Evolutionary conservation across 2,888 invertebrate species (phyloP).

Genomic region (Sarcophaga subvicina): DNA sequence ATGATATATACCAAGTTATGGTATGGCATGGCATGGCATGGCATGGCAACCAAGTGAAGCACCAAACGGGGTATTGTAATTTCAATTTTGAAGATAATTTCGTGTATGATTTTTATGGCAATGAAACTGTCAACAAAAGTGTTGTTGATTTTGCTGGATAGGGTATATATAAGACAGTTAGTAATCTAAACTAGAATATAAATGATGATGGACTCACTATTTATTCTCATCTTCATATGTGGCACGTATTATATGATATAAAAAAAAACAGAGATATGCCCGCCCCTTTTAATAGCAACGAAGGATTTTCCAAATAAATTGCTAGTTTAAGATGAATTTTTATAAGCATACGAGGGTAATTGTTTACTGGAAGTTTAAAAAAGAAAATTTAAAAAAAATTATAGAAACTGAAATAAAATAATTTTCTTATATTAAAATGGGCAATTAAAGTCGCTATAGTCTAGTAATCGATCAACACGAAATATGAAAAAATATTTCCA

Average conservation of each 20-base stretch:
- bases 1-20: background rate
- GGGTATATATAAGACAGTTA: background rate
- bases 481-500: no score
- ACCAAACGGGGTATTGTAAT: constrained; percentile 30
- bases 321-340: background rate
- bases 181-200: background rate
- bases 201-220: constrained; percentile 1
- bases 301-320: background rate
- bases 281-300: background rate
- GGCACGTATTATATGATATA: background rate
- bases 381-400: no score
- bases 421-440: no score
- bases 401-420: no score
- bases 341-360: no score
- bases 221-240: background rate
- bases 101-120: constrained; percentile 44
- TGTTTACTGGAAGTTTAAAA: no score
- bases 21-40: background rate
- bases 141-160: background rate
- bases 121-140: constrained; percentile 58
- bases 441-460: no score
- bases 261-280: background rate
- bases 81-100: constrained; percentile 60
- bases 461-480: no score
- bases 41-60: background rate